Base-by-base conservation (phyloP, 2,113 vertebrate species). In the Phycodurus eques region DNA sequence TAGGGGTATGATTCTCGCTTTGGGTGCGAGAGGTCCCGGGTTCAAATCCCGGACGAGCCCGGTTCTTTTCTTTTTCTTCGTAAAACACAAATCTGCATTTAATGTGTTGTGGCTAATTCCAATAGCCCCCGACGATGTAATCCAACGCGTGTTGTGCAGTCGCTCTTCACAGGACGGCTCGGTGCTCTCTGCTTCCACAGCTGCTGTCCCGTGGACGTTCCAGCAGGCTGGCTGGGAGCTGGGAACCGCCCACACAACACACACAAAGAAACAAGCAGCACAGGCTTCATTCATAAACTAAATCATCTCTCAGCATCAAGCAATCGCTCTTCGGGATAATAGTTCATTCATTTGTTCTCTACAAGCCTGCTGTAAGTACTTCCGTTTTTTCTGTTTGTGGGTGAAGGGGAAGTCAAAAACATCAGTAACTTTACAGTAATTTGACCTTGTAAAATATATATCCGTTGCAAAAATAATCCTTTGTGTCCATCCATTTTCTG, bases 1-100 rank as follows among this genome's bases (percentile, higher is more conserved):
- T 91, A 92, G 91, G 91, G 90, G 91, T 92, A 92, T 92, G 90
- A 92, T 92, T 92, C 91, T 92, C 90, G 91, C 91, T 92, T 92
- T 84, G 91, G 91, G 90, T 92, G 91, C 91, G 91, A 92, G 88
- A 92, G 90, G 91, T 92, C 91, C 90, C 91, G 90, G 91, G 89
- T 92, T 92, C 90, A 91, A 92, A 88, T 92, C 90, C 91, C 91
- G 90, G 90, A 92, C 91, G 90, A 92, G 91, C 91, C 91, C 91
- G 4, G 0, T 19, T 5, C 19, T 17, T 14, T 61, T 13, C 11
- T 62, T 44, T 11, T 10, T 8, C 3, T 57, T 27, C 22, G 2
- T 7, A 22, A 5, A 56, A 1, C 44, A 46, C 11, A 13, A 3
- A 11, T 19, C 4, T 17, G 1, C 5, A 51, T 8, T 2, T 0